These are phyloP conservation scores for Phaethon lepturus DNA, from an alignment of 2,113 vertebrate genomes.

Conservation along the genomic window DNA sequence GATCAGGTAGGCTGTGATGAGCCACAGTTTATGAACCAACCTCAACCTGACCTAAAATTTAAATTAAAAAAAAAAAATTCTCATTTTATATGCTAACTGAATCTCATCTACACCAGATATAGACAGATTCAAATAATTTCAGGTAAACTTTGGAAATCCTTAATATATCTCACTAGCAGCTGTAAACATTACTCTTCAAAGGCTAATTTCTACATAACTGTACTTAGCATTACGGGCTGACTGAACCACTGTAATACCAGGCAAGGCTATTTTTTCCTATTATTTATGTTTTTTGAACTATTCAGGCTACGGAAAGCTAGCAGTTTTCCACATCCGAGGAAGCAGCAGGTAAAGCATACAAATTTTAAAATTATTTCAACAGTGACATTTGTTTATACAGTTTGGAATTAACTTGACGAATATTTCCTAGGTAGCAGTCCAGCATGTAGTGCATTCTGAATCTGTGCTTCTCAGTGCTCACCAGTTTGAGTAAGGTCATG, in stretches of 20 bases:
- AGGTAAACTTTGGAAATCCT: not conserved
- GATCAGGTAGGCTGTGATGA: not conserved
- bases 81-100: not conserved
- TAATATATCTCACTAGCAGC: not conserved
- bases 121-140: not conserved
- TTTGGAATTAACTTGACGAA: not conserved
- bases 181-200: constrained; percentile 9
- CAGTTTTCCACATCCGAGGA: not conserved
- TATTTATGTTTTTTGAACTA: constrained; percentile 4
- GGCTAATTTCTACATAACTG: not conserved
- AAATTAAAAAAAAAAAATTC: not conserved
- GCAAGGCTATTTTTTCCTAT: not conserved
- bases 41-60: not conserved
- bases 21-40: not conserved
- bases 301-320: not conserved
- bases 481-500: not conserved
- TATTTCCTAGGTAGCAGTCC: not conserved
- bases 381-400: not conserved
- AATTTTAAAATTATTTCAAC: not conserved
- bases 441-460: not conserved
- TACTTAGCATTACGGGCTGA: not conserved
- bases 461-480: not conserved
- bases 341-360: not conserved
- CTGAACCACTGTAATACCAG: constrained; percentile 5
- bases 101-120: not conserved